phyloP scores from a whole-genome alignment of 2,113 vertebrate species.

The Bubo scandiacus region DNA sequence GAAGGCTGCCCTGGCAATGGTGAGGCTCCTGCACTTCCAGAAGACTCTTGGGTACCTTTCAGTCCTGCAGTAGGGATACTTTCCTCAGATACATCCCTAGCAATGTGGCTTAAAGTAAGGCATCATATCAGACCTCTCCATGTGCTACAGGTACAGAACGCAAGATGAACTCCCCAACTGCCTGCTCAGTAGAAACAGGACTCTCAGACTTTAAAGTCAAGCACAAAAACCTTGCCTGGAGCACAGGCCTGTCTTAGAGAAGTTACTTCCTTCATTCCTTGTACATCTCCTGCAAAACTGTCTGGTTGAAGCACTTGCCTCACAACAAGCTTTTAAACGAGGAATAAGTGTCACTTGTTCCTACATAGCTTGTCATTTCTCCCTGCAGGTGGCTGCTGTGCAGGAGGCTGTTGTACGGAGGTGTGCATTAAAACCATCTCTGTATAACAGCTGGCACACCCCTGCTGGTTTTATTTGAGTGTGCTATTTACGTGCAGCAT shows the following conservation, averaged over 20 bases:
- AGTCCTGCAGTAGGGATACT: rapidly evolving
- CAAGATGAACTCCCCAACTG: neutral
- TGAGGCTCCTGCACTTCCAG: neutral
- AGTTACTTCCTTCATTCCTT: neutral
- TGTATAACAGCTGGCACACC: rapidly evolving
- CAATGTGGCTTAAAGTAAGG: neutral
- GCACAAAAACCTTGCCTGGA: neutral
- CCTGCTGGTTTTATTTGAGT: neutral
- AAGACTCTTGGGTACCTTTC: neutral
- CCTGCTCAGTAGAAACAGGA: neutral
- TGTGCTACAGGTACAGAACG: neutral
- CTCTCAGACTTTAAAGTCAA: neutral
- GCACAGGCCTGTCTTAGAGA: neutral
- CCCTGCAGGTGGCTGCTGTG: neutral
- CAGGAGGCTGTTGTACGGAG: neutral
- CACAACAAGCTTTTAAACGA: neutral
- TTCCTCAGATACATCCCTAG: neutral
- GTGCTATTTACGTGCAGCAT: neutral
- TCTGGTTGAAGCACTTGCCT: neutral
- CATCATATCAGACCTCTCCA: neutral
- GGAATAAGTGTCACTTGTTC: neutral
- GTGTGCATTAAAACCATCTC: neutral
- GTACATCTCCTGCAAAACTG: neutral
- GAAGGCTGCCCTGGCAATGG: neutral
- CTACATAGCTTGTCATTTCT: neutral